Base-by-base conservation (phyloP, 2,797 vertebrate genomes). In the Gambusia yucatana region DNA sequence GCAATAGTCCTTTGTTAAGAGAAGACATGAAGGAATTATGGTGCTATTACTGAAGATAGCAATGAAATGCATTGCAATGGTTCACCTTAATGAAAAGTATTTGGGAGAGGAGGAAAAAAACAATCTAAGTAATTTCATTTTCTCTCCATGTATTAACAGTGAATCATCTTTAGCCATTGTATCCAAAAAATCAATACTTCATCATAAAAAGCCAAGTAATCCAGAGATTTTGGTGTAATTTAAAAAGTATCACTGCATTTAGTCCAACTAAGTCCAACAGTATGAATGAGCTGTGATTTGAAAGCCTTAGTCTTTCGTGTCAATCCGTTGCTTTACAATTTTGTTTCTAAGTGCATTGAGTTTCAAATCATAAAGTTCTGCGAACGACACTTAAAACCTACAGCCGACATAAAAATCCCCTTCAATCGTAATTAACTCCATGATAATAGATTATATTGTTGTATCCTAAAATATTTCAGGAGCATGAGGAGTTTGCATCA, bases 381-480 rank as follows among this genome's bases (percentile, higher is more conserved):
- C 81, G 55, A 85, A 80, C 84, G 47, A 52, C 17, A 3, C 57
- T 82, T 55, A 65, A 80, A 86, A 77, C 76, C 41, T 52, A 75
- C 57, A 81, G 81, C 82, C 86, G 87, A 85, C 84, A 84, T 77
- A 90, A 84, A 80, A 77, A 80, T 50, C 50, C 2, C 8, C 75
- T 6, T 16, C 20, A 9, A 33, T 70, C 46, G 70, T 67, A 88
- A 83, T 83, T 76, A 73, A 83, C 43, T 86, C 33, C 41, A 85
- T 86, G 84, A 22, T 48, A 16, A 77, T 86, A 77, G 87, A 84
- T 67, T 52, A 77, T 89, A 86, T 88, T 80, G 82, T 85, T 44
- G 81, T 81, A 69, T 85, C 80, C 78, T 85, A 47, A 72, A 87
- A 88, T 77, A 89, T 89, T 86, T 77, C 61, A 50, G 77, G 78